These are phyloP conservation scores for Poeciliopsis presidionis DNA, from an alignment of 2,797 vertebrate genomes.

Conservation along the genomic window DNA sequence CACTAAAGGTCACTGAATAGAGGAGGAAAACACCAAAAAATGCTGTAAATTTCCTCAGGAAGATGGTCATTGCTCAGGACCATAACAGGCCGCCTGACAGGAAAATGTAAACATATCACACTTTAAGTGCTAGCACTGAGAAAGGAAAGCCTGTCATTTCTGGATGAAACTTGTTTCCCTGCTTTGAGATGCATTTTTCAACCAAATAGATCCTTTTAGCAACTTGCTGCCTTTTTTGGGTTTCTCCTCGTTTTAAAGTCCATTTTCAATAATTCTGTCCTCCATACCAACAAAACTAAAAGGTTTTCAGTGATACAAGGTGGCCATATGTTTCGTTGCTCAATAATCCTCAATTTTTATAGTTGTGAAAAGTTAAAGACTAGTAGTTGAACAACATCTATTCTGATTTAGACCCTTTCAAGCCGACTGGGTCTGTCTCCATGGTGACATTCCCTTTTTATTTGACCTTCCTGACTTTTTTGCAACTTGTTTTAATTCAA, in stretches of 20 bases:
- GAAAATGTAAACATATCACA: slow-evolving; percentile 7
- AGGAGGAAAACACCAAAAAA: neutral
- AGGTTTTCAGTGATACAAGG: slow-evolving; percentile 2
- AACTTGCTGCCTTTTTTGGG: neutral
- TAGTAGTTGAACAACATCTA: slow-evolving; percentile 12
- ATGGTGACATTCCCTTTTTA: slow-evolving; percentile 22
- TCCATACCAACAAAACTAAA: slow-evolving; percentile 5
- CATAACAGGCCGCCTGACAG: slow-evolving; percentile 14
- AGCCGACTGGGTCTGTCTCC: slow-evolving; percentile 19
- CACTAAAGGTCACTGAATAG: neutral
- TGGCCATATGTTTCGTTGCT: slow-evolving; percentile 46
- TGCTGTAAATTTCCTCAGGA: neutral
- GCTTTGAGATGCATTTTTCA: neutral
- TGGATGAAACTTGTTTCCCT: neutral
- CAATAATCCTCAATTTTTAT: slow-evolving; percentile 28
- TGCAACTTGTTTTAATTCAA: neutral
- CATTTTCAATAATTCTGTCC: neutral
- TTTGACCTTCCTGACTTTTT: neutral
- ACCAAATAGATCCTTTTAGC: slow-evolving; percentile 20
- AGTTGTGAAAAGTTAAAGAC: slow-evolving; percentile 46
- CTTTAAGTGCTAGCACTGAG: slow-evolving; percentile 3
- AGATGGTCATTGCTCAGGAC: slow-evolving; percentile 17
- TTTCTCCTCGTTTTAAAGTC: neutral
- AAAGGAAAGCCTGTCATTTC: slow-evolving; percentile 3
- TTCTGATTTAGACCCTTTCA: slow-evolving; percentile 42